phyloP scores from a whole-genome alignment of 1,140 invertebrate species.

The Phymastichus coffea region DNA sequence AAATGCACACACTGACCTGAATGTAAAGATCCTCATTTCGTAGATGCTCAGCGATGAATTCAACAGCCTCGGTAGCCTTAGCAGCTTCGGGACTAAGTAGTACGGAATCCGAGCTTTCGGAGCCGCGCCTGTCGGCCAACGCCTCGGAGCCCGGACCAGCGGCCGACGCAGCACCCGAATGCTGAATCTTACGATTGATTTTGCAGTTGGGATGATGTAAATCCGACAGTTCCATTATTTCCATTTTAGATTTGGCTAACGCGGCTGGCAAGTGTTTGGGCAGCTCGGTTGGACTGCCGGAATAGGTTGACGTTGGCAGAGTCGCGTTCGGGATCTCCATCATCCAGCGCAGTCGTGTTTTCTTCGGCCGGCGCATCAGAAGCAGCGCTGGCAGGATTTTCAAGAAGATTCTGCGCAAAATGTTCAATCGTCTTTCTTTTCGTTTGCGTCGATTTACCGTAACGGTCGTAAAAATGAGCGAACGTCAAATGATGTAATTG shows the following conservation, averaged over 20 bases:
- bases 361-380: constrained; percentile 88
- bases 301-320: constrained; percentile 72
- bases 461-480: too few relatives aligned
- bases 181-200: constrained; percentile 77
- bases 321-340: constrained; percentile 93
- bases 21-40: constrained; percentile 96
- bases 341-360: constrained; percentile 92
- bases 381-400: constrained; percentile 85
- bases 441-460: too few relatives aligned
- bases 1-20: constrained; percentile 80
- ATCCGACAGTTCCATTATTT: constrained; percentile 91
- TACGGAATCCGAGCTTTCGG: constrained; percentile 87
- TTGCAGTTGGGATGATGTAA: constrained; percentile 95
- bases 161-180: constrained; percentile 62
- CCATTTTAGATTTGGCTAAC: constrained; percentile 75
- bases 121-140: constrained; percentile 71
- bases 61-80: constrained; percentile 94
- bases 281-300: constrained; percentile 75
- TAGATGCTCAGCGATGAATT: constrained; percentile 97
- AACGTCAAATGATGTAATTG: too few relatives aligned
- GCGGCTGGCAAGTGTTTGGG: constrained; percentile 68
- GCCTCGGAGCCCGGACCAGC: constrained; percentile 60
- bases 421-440: too few relatives aligned
- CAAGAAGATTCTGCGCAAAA: constrained; percentile 76
- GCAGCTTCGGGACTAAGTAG: constrained; percentile 88